phyloP scores from a whole-genome alignment of 2,113 vertebrate genomes.

The Nothoprocta pentlandii region DNA sequence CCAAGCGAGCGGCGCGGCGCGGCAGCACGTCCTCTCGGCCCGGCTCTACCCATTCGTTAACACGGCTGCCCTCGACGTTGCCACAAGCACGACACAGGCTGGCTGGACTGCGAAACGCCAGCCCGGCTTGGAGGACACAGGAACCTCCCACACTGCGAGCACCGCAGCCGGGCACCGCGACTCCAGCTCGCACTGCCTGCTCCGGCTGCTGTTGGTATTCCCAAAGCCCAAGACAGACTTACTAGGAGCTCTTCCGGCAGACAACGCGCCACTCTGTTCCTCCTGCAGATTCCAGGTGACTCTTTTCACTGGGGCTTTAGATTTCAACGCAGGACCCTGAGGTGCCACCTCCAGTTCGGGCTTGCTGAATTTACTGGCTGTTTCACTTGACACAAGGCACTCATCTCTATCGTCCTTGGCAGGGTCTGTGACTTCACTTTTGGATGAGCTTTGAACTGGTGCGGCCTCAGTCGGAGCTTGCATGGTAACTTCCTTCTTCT shows the following conservation, averaged over 20 bases:
- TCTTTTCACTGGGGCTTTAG: conserved; percentile 88
- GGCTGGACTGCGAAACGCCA: background rate
- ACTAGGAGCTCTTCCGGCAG: conserved; percentile 83
- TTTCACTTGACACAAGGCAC: conserved; percentile 6
- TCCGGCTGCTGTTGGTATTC: background rate
- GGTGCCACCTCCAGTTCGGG: conserved; percentile 57
- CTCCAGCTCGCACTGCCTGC: background rate
- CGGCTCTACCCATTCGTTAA: background rate
- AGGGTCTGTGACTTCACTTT: background rate
- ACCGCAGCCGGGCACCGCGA: background rate
- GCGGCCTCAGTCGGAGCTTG: background rate
- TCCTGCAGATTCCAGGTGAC: conserved; percentile 97
- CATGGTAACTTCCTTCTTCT: conserved; percentile 56
- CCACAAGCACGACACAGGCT: background rate
- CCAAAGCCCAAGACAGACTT: conserved; percentile 60
- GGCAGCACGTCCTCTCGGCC: background rate
- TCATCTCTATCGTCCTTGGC: conserved; percentile 50
- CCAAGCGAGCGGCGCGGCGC: background rate
- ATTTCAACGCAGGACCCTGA: conserved; percentile 69
- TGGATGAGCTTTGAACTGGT: background rate
- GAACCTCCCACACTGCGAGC: background rate
- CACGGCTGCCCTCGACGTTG: background rate
- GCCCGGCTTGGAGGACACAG: background rate
- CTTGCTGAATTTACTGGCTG: conserved; percentile 20
- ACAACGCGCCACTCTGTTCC: conserved; percentile 61